Percentiles rank a stretch among this genome's conserved stretches.
phyloP scores from a whole-genome alignment of 2,888 invertebrate genomes.

The Aphidoletes aphidimyza region DNA sequence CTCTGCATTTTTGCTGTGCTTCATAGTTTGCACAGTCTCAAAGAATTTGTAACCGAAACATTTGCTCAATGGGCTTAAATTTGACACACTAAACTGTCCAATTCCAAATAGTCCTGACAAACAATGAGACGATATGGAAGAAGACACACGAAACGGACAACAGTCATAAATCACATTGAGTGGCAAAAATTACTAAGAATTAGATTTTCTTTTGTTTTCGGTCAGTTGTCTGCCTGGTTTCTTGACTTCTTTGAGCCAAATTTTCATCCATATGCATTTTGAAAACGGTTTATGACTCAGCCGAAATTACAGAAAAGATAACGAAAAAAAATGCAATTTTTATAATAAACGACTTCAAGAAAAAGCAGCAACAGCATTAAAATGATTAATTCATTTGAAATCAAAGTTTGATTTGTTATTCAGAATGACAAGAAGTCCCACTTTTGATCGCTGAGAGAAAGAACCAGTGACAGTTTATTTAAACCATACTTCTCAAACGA shows the following conservation, averaged over 20 bases:
- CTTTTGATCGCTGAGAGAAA: background rate
- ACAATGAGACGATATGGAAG: background rate
- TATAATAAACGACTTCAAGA: background rate
- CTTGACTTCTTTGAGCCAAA: background rate
- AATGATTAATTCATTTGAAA: slow-evolving; percentile 1
- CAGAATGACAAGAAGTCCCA: background rate
- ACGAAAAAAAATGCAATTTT: too few relatives aligned
- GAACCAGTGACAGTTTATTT: background rate
- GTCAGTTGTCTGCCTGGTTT: background rate
- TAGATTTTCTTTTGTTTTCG: slow-evolving; percentile 46
- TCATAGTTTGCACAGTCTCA: background rate
- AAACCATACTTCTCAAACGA: background rate
- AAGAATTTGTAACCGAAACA: background rate
- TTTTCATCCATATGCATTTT: too few relatives aligned
- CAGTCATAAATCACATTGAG: slow-evolving; percentile 32
- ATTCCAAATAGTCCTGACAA: background rate
- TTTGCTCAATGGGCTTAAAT: background rate
- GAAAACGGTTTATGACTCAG: slow-evolving; percentile 47
- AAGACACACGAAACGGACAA: background rate
- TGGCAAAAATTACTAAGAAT: slow-evolving; percentile 51
- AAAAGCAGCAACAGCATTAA: background rate
- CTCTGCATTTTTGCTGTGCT: background rate
- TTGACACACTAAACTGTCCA: background rate
- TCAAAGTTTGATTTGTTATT: background rate
- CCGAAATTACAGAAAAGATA: background rate